These are phyloP conservation scores for Sitobion miscanthi DNA, from an alignment of 1,140 invertebrate species.

Conservation along the genomic window DNA sequence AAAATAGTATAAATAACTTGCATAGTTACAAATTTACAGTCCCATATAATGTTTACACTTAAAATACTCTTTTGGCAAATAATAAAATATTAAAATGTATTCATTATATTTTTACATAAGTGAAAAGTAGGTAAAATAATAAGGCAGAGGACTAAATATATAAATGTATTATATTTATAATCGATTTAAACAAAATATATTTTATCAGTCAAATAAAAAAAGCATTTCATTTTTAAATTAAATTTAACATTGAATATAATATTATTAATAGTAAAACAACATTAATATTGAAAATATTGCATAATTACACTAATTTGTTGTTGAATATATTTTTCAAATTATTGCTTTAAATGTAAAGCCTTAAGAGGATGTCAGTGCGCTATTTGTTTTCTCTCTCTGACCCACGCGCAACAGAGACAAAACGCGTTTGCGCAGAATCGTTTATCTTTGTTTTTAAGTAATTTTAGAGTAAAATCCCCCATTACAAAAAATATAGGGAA, in stretches of 20 bases:
- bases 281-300: not conserved
- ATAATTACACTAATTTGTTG: not conserved
- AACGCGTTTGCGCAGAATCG: too few relatives aligned
- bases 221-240: constrained; percentile 7
- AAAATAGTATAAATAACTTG: not conserved
- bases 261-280: constrained; percentile 30
- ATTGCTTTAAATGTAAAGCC: constrained; percentile 5
- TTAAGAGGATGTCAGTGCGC: not conserved
- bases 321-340: not conserved
- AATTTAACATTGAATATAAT: constrained; percentile 7
- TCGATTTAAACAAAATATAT: constrained; percentile 32
- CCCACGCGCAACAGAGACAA: too few relatives aligned
- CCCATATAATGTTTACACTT: not conserved
- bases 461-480: too few relatives aligned
- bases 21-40: not conserved
- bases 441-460: too few relatives aligned
- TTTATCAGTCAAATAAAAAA: constrained; percentile 31
- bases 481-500: too few relatives aligned
- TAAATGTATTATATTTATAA: not conserved
- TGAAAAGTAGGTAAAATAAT: not conserved
- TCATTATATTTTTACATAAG: not conserved
- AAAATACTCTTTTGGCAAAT: not conserved
- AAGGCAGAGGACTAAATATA: constrained; percentile 16
- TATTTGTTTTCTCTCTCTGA: too few relatives aligned
- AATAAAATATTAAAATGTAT: not conserved